Conservation (phyloP, 1,140 invertebrate species). For the Chymomyza costata region DNA sequence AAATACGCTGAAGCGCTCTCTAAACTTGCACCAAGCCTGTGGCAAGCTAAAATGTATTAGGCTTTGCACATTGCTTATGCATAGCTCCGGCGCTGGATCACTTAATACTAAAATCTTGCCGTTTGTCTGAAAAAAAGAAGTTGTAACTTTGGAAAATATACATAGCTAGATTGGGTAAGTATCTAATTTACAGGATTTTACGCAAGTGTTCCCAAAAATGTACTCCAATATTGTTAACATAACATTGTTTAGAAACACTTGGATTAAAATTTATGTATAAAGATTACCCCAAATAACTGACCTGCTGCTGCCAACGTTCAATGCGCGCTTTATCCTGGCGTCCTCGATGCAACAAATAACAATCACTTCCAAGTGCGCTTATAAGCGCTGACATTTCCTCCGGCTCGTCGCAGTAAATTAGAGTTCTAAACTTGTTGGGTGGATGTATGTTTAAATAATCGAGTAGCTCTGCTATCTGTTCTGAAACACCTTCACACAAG, state of each 20-base stretch:
- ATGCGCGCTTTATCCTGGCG: constrained; percentile 6
- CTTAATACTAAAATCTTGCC: constrained; percentile 17
- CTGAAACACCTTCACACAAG: neutral
- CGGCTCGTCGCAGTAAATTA: constrained; percentile 3
- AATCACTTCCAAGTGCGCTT: neutral
- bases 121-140: neutral
- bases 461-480: constrained; percentile 13
- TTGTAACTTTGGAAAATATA: neutral
- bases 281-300: too few relatives aligned
- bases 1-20: constrained; percentile 8
- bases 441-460: neutral
- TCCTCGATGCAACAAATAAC: constrained; percentile 10
- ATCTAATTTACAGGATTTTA: too few relatives aligned
- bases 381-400: neutral
- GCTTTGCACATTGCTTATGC: constrained; percentile 2
- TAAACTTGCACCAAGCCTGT: constrained; percentile 15
- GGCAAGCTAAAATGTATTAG: constrained; percentile 22
- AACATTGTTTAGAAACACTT: too few relatives aligned
- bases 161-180: too few relatives aligned
- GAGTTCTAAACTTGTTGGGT: constrained; percentile 1
- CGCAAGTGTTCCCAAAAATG: too few relatives aligned
- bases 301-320: constrained; percentile 17
- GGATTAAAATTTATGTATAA: too few relatives aligned
- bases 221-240: too few relatives aligned
- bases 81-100: constrained; percentile 12